Base-by-base conservation (phyloP, 2,113 vertebrate genomes). In the Petaurus breviceps region DNA sequence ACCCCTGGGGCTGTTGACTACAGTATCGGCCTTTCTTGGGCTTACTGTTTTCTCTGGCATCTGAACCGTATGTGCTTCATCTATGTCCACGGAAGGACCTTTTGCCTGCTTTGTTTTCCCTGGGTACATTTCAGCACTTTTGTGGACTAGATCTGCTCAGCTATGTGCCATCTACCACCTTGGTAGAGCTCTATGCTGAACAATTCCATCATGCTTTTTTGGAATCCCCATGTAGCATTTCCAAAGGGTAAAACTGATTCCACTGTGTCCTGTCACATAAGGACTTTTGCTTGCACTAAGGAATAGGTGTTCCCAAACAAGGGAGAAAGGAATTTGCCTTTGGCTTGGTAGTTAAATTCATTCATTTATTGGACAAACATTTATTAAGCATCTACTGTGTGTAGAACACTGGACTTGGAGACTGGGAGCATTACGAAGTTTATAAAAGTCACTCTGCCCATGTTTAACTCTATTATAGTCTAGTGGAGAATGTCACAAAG, bases 91-190 rank as follows among this genome's bases (percentile, higher is more conserved):
- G 91, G 25, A 61, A 43, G 28, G 94, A 54, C 37, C 26, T 95
- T 89, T 50, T 50, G 93, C 50, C 57, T 51, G 55, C 57, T 96
- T 54, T 97, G 95, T 96, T 96, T 96, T 93, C 92, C 52, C 93
- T 94, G 96, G 96, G 89, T 43, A 77, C 50, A 47, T 90, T 96
- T 96, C 94, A 96, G 23, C 31, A 37, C 90, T 43, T 92, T 52
- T 77, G 89, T 96, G 94, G 94, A 92, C 96, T 0, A 0, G 0
- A 6, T 95, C 37, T 8, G 6, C 84, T 94, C 90, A 10, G 24
- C 14, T 53, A 10, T 10, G 0, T 3, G 91, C 51, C 90, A 23
- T 89, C 89, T 77, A 50, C 77, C 0, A 22, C 93, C 93, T 51
- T 6, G 31, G 37, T 50, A 14, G 53, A 12, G 89, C 57, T 0